Conservation (phyloP, 2,113 vertebrate species). For the Ageneiosus marmoratus region DNA sequence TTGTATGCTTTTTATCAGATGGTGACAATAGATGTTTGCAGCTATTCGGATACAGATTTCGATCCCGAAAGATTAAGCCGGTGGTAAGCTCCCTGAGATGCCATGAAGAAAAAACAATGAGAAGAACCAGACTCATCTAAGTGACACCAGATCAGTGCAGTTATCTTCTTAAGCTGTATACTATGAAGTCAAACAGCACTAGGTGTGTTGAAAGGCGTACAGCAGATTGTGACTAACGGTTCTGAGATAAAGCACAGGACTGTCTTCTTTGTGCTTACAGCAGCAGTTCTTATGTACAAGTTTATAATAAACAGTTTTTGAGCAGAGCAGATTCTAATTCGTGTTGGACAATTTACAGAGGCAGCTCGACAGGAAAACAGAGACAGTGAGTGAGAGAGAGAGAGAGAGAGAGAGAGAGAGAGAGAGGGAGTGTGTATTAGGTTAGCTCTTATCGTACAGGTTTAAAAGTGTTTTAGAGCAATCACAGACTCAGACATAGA, state of each 20-base stretch:
- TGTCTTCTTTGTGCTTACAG: neutral
- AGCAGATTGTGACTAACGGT: neutral
- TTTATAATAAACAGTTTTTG: neutral
- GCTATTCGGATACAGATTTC: neutral
- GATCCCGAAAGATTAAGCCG: neutral
- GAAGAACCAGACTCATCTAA: neutral
- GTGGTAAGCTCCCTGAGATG: neutral
- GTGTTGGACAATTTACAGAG: no score
- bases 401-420: neutral
- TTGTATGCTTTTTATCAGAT: neutral
- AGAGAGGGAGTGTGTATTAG: neutral
- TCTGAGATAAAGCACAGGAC: neutral
- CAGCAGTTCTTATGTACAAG: neutral
- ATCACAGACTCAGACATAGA: neutral
- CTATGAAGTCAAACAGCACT: neutral
- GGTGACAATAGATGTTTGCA: neutral
- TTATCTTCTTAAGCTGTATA: slow-evolving; percentile 10
- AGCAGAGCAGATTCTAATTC: neutral
- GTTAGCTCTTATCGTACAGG: no score
- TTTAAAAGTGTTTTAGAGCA: neutral
- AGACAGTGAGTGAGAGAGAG: neutral
- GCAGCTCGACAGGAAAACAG: neutral
- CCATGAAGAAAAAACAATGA: neutral
- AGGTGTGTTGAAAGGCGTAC: neutral
- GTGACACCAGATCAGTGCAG: neutral